phyloP scores from a whole-genome alignment of 1,140 invertebrate species.

The Branchinecta lindahli region DNA sequence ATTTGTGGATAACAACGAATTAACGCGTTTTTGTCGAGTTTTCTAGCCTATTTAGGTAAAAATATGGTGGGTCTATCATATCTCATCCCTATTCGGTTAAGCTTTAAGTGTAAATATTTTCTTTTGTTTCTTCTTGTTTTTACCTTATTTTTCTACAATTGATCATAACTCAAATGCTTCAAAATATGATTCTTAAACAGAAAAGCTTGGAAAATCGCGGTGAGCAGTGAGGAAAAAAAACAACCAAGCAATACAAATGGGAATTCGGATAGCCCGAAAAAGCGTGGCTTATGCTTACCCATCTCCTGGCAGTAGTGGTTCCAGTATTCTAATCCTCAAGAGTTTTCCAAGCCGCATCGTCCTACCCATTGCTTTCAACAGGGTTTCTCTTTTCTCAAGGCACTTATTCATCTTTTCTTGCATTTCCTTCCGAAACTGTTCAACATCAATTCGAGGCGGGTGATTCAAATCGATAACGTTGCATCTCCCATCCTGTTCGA shows the following conservation, averaged over 20 bases:
- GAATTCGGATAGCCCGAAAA: not conserved
- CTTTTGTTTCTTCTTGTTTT: conserved; percentile 11
- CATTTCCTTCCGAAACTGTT: not conserved
- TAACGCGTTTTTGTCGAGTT: too few species aligned
- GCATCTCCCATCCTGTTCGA: not conserved
- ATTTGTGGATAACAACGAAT: too few species aligned
- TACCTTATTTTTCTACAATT: not conserved
- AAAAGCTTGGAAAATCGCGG: too few species aligned
- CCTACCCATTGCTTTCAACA: conserved; percentile 52
- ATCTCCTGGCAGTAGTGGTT: conserved; percentile 38
- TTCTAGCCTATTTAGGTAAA: too few species aligned
- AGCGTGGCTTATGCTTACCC: conserved; percentile 25
- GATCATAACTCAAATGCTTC: not conserved
- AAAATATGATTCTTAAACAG: too few species aligned
- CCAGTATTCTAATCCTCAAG: conserved; percentile 46
- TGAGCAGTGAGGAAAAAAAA: too few species aligned
- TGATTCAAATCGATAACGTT: not conserved
- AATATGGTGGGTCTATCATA: too few species aligned
- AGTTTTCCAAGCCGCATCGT: conserved; percentile 52
- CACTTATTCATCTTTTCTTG: not conserved
- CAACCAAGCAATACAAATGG: too few species aligned
- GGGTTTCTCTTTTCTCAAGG: conserved; percentile 41
- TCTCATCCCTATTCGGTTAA: too few species aligned
- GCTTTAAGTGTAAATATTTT: not conserved
- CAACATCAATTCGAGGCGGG: not conserved